Evolutionary conservation across 2,888 invertebrate species (phyloP), one percentile per base, ranked within the genome.

Genomic region (Saturnia pavonia): DNA sequence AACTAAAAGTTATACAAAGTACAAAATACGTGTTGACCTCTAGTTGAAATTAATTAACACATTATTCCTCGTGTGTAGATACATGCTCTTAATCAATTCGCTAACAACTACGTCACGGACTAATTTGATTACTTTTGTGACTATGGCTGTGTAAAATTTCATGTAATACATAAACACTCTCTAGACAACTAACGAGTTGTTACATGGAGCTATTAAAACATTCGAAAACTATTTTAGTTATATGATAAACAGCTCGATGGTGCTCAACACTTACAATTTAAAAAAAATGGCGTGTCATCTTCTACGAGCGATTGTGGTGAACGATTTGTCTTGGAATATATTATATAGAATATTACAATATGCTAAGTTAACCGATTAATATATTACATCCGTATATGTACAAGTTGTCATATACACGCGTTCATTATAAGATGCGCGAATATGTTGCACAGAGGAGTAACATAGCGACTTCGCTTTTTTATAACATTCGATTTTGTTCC

Each of bases 1-100:
- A 14, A 43, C 9, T 43, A 43, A 12, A 43, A 14, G 11, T 43
- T 14, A 34, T 43, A 43, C 14, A 14, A 43, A 14, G 14, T 43
- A 9, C 43, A 19, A 48, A 48, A 0, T 54, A 54, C n/a, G 54
- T 22, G 22, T 54, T 54, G 54, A 11, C 22, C 54, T 54, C 54
- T 54, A 54, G 54, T 54, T 54, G 22, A 54, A 54, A 54, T 54
- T 54, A 54, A 54, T 54, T 54, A 54, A 54, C 54, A 54, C 54
- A 11, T 54, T 54, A 54, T 22, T 54, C 54, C 11, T 54, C 57
- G 57, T 27, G 4, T 60, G 27, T 60, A 60, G 25, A 27, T 27
- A 27, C 27, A 25, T 60, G 27, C 12, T 60, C 6, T 27, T 60
- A 60, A 60, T 60, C 57, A 27, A 25, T 27, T 60, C 27, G 25